A percentile compares a stretch with the other conserved stretches of the same genome.
These are phyloP conservation scores for Drosophila prosaltans DNA, from an alignment of 1,140 invertebrate genomes.

Conservation along the genomic window DNA sequence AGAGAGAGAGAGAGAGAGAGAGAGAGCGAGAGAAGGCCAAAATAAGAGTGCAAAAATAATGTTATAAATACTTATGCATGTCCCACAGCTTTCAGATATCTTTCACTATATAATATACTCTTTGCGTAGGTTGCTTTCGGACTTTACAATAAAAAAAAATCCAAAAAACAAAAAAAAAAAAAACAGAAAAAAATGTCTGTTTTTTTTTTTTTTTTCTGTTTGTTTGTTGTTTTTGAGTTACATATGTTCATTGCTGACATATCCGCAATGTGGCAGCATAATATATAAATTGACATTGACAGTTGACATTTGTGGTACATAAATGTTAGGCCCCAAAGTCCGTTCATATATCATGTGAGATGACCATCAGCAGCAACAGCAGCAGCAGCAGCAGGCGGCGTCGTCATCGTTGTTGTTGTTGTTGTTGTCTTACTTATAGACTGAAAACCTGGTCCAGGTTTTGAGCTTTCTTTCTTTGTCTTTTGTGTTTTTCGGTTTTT, in stretches of 20 bases:
- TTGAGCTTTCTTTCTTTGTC: constrained; percentile 65
- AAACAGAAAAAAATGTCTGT: constrained; percentile 32
- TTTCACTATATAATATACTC: constrained; percentile 22
- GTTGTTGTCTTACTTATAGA: constrained; percentile 66
- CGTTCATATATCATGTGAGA: constrained; percentile 73
- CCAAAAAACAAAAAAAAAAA: constrained; percentile 3
- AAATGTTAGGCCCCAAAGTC: constrained; percentile 73
- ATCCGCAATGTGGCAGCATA: constrained; percentile 79
- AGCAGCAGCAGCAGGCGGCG: constrained; percentile 74
- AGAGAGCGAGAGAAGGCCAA: background rate
- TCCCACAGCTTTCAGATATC: constrained; percentile 34
- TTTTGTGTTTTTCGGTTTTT: constrained; percentile 38
- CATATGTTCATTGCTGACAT: constrained; percentile 78
- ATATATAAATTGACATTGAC: constrained; percentile 81
- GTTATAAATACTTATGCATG: constrained; percentile 73
- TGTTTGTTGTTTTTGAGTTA: constrained; percentile 62
- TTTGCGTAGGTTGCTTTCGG: constrained; percentile 66
- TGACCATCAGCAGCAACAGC: constrained; percentile 55
- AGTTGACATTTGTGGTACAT: constrained; percentile 80
- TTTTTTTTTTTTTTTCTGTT: constrained; percentile 37
- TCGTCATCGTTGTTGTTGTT: constrained; percentile 26
- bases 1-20: background rate
- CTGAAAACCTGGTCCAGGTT: constrained; percentile 45
- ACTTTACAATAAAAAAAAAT: constrained; percentile 50
- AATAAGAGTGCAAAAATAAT: constrained; percentile 69